Evolutionary conservation across 2,113 vertebrate genomes (phyloP).

Genomic region (Microtus pennsylvanicus): DNA sequence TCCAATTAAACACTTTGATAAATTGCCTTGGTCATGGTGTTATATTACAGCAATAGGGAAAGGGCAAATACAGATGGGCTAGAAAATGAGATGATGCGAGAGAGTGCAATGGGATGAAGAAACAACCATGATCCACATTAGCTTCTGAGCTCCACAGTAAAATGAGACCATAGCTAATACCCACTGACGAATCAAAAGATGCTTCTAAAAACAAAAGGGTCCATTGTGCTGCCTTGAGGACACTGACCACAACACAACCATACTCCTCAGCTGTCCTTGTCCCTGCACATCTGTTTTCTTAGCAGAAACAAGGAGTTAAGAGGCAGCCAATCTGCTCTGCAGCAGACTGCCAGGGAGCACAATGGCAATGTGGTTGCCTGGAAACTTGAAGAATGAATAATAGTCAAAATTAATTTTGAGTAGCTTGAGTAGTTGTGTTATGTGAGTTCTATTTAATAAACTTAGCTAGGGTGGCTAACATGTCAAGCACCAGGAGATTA

Average conservation of each 20-base stretch:
- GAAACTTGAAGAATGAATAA: not conserved
- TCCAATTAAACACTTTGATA: not conserved
- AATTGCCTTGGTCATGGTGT: not conserved
- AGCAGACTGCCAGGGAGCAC: not conserved
- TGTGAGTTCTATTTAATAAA: not conserved
- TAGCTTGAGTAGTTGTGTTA: conserved; percentile 22
- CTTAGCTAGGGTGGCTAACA: not conserved
- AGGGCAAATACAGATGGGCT: not conserved
- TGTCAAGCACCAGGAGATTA: not conserved
- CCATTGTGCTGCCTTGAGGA: not conserved
- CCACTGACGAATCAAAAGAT: not conserved
- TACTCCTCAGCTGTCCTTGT: not conserved
- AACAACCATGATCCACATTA: not conserved
- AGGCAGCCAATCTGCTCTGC: not conserved
- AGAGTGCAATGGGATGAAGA: not conserved
- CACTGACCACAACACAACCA: not conserved
- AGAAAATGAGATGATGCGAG: not conserved
- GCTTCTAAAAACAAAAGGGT: not conserved
- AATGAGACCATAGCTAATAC: not conserved
- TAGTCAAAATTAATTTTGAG: not conserved
- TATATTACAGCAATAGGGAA: not conserved
- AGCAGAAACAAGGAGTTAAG: not conserved
- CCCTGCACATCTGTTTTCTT: not conserved
- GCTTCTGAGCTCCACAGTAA: not conserved
- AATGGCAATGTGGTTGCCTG: not conserved